Conservation (phyloP, 2,113 vertebrate genomes). For the Eurystomus gularis region DNA sequence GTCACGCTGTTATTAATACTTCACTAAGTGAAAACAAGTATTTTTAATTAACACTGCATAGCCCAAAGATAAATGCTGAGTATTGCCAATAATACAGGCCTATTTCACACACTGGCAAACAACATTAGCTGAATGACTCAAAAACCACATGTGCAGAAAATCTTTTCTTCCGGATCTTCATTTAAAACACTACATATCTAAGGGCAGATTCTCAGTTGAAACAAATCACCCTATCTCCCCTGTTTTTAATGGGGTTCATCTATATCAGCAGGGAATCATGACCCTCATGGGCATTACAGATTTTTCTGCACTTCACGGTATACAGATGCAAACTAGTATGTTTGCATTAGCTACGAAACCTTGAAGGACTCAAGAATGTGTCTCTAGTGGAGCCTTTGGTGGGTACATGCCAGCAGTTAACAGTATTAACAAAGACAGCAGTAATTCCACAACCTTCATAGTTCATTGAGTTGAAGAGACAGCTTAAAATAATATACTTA, state of each 20-base stretch:
- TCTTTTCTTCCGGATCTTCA: not conserved
- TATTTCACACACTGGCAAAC: not conserved
- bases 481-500: not conserved
- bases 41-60: constrained; percentile 21
- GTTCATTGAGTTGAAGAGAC: not conserved
- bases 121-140: not conserved
- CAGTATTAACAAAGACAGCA: not conserved
- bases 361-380: not conserved
- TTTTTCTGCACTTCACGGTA: not conserved
- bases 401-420: not conserved
- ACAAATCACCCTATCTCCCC: not conserved
- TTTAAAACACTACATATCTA: not conserved
- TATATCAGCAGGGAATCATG: not conserved
- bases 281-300: not conserved
- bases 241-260: not conserved
- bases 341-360: not conserved
- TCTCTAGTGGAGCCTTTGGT: not conserved
- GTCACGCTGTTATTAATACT: not conserved
- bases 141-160: not conserved
- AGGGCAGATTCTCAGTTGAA: not conserved
- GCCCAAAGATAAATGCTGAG: not conserved
- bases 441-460: not conserved
- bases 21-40: not conserved
- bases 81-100: not conserved
- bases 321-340: not conserved